phyloP scores from a whole-genome alignment of 1,140 invertebrate genomes.

The Neodiprion lecontei region DNA sequence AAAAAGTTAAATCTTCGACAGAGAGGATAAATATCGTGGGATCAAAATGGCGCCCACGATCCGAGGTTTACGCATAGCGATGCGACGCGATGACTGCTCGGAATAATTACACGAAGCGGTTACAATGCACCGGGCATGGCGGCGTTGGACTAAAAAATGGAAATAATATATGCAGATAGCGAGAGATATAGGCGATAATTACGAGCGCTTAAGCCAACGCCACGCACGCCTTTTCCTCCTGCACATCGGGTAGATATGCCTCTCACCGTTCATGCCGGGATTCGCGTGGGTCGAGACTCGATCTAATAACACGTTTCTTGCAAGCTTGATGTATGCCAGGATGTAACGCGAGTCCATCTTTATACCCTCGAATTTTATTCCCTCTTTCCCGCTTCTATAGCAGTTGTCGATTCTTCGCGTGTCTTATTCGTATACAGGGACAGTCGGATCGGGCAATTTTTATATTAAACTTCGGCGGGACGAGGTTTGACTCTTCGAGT shows the following conservation, averaged over 20 bases:
- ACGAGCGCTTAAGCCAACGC: constrained; percentile 46
- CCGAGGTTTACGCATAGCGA: not conserved
- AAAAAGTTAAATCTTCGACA: too few species aligned
- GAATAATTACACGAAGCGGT: constrained; percentile 46
- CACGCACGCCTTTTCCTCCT: constrained; percentile 18
- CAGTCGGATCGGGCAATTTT: too few species aligned
- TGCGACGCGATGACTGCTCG: constrained; percentile 29
- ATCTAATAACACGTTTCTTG: constrained; percentile 52
- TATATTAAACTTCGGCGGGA: too few species aligned
- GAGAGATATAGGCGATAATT: constrained; percentile 48
- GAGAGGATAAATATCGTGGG: not conserved
- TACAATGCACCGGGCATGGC: constrained; percentile 28
- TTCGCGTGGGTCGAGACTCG: constrained; percentile 44
- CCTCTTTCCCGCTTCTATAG: not conserved
- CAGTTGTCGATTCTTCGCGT: not conserved
- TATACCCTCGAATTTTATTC: not conserved
- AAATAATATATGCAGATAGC: constrained; percentile 46
- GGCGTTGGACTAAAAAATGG: constrained; percentile 29
- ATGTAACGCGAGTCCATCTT: not conserved
- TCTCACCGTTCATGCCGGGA: not conserved
- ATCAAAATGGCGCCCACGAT: not conserved
- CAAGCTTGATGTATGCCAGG: constrained; percentile 28
- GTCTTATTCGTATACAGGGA: not conserved
- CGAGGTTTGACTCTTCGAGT: too few species aligned
- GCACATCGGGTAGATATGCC: constrained; percentile 13